Conservation (phyloP, 1,140 invertebrate species). For the Cydia fagiglandana region DNA sequence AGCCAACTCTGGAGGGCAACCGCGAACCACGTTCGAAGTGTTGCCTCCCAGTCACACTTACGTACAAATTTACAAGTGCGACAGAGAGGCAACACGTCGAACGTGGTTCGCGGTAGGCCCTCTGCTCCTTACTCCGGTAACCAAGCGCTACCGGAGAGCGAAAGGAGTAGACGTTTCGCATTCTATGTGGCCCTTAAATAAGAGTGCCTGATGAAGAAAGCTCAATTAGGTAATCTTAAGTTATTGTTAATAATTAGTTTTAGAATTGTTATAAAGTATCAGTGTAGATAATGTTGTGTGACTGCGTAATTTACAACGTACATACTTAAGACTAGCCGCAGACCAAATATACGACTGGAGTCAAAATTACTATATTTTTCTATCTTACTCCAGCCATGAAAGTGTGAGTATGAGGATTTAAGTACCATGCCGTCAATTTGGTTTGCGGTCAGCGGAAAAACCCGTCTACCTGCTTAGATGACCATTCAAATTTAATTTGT, state of each 20-base stretch:
- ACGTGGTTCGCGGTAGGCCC: too few relatives aligned
- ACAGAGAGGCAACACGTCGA: too few relatives aligned
- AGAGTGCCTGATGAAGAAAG: constrained; percentile 24
- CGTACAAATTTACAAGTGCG: too few relatives aligned
- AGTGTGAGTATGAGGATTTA: too few relatives aligned
- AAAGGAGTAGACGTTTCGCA: not conserved
- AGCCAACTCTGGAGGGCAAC: too few relatives aligned
- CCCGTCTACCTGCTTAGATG: not conserved
- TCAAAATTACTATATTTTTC: too few relatives aligned
- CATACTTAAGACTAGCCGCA: too few relatives aligned
- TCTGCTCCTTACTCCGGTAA: not conserved
- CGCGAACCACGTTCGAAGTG: too few relatives aligned
- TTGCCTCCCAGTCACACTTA: too few relatives aligned
- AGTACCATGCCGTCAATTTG: too few relatives aligned
- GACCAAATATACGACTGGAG: too few relatives aligned
- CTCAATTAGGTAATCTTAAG: constrained; percentile 27
- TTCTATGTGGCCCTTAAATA: not conserved
- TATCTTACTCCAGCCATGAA: too few relatives aligned
- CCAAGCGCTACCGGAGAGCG: constrained; percentile 1
- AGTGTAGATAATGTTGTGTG: constrained; percentile 9
- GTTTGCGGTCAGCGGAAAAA: not conserved
- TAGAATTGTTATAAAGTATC: constrained; percentile 20
- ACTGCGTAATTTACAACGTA: constrained; percentile 19
- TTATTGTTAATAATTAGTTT: constrained; percentile 22
- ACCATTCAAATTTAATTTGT: not conserved